Evolutionary conservation across 2,888 invertebrate genomes (phyloP).

Genomic region (Drosophila seclusa): DNA sequence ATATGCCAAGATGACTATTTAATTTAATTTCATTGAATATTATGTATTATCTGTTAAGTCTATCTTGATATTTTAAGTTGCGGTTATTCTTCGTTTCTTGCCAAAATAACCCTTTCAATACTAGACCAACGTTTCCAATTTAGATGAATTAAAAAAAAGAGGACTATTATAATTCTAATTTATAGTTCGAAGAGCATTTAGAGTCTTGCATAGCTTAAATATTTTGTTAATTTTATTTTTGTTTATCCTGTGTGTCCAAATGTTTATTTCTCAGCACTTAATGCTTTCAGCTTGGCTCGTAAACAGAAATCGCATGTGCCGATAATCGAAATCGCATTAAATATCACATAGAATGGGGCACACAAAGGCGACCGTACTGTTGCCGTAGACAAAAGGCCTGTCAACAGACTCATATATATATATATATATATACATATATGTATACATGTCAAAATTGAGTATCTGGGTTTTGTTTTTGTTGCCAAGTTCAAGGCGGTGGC

Average conservation of each 20-base stretch:
- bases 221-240: conserved; percentile 8
- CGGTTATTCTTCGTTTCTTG: not conserved
- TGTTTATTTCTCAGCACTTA: conserved; percentile 69
- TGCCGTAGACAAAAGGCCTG: conserved; percentile 64
- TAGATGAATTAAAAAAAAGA: conserved; percentile 7
- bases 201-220: conserved; percentile 2
- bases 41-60: not conserved
- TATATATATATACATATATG: not conserved
- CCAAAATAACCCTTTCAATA: not conserved
- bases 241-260: conserved; percentile 61
- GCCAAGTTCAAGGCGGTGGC: conserved; percentile 71
- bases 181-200: conserved; percentile 18
- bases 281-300: conserved; percentile 30
- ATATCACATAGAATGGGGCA: conserved; percentile 24
- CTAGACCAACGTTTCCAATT: not conserved
- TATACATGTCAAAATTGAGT: conserved; percentile 14
- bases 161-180: not conserved
- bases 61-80: not conserved
- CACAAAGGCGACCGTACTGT: conserved; percentile 24
- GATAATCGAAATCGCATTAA: conserved; percentile 61
- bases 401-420: conserved; percentile 39
- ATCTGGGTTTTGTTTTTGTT: conserved; percentile 26
- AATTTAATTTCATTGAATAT: not conserved
- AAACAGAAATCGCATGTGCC: conserved; percentile 63
- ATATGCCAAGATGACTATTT: not conserved